Evolutionary conservation across 2,797 vertebrate species (phyloP).

Genomic region (Calcarius lapponicus): DNA sequence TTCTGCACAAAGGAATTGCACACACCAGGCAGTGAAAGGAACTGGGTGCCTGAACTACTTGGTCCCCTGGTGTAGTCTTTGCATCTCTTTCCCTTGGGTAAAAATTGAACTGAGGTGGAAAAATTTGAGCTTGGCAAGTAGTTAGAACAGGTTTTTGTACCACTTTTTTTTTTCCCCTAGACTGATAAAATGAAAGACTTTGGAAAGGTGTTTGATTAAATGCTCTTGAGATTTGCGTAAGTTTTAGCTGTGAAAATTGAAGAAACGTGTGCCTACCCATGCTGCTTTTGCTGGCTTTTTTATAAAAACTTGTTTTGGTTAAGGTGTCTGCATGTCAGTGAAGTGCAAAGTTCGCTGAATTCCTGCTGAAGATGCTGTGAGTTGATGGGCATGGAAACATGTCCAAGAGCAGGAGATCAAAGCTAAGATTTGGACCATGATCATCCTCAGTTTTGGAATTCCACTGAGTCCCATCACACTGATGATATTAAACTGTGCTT

Average conservation of each 20-base stretch:
- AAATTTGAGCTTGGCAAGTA: not conserved
- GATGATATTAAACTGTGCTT: not conserved
- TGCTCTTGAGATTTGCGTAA: not conserved
- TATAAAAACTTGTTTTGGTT: not conserved
- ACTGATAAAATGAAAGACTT: not conserved
- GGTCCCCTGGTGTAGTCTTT: not conserved
- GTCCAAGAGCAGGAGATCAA: not conserved
- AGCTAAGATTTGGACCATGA: not conserved
- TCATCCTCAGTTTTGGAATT: not conserved
- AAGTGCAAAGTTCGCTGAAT: not conserved
- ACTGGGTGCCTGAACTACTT: rapidly evolving
- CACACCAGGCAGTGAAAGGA: not conserved
- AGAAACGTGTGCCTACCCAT: not conserved
- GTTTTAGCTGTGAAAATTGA: not conserved
- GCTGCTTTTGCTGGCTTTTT: not conserved
- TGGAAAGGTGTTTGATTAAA: not conserved
- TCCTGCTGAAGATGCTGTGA: not conserved
- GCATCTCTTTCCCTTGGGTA: not conserved
- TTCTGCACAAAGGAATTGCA: not conserved
- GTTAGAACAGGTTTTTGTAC: not conserved
- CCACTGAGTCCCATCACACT: not conserved
- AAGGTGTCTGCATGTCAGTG: not conserved
- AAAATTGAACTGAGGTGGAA: not conserved
- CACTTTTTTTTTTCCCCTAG: rapidly evolving
- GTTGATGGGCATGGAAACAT: not conserved